These are phyloP conservation scores for Ochotona curzoniae DNA, from an alignment of 2,113 vertebrate species.

Conservation along the genomic window DNA sequence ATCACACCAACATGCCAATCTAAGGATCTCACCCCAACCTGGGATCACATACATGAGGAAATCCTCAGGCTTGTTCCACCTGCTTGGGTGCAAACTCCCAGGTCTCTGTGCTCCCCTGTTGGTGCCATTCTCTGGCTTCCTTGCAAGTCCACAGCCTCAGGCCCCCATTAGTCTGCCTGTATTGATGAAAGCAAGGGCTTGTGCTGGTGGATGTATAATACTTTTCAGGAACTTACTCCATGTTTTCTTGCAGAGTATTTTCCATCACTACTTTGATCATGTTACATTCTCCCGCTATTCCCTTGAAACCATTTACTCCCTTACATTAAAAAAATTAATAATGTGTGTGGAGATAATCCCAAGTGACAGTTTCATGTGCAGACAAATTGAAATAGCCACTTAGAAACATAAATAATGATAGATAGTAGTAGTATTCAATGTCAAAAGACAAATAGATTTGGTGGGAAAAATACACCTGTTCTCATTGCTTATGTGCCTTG, in stretches of 20 bases:
- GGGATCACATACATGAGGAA: too few relatives aligned
- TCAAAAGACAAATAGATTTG: background rate
- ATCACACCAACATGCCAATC: too few relatives aligned
- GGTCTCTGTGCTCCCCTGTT: too few relatives aligned
- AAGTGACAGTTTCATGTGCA: background rate
- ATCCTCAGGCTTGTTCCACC: too few relatives aligned
- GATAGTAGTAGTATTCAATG: background rate
- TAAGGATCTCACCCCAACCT: too few relatives aligned
- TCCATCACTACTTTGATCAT: background rate
- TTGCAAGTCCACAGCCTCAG: too few relatives aligned
- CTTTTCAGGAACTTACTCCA: background rate
- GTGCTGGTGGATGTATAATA: background rate
- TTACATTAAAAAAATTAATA: background rate
- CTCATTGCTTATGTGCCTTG: background rate
- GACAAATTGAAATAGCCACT: background rate
- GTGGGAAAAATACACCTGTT: constrained; percentile 3
- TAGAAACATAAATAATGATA: background rate
- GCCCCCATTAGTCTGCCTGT: too few relatives aligned
- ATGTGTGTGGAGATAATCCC: background rate
- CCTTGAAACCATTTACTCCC: background rate
- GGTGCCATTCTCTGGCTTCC: too few relatives aligned
- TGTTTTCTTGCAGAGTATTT: background rate
- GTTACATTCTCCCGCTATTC: background rate
- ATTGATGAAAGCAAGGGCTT: too few relatives aligned
- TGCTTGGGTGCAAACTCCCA: too few relatives aligned